A percentile compares a stretch with the other conserved stretches of the same genome.
Evolutionary conservation across 2,797 vertebrate genomes (phyloP).

Genomic region (Sebastes steindachneri): DNA sequence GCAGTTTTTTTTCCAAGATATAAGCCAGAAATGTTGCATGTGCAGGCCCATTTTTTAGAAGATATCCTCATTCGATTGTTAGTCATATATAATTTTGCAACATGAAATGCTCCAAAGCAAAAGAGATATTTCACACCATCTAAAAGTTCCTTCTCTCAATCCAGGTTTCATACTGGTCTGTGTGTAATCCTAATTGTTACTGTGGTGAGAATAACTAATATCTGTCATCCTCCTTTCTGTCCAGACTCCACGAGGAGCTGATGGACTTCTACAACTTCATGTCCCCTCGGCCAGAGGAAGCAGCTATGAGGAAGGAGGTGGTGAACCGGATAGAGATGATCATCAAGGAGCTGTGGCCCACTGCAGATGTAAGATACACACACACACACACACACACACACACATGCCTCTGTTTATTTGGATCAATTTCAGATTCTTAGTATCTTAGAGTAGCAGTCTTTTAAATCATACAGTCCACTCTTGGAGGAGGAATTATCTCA

Average conservation of each 20-base stretch:
- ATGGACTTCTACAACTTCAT: conserved; percentile 99
- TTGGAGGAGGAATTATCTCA: not conserved
- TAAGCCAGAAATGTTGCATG: not conserved
- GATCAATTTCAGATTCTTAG: not conserved
- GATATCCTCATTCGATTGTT: not conserved
- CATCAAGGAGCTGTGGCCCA: conserved; percentile 97
- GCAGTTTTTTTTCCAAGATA: not conserved
- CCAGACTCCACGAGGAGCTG: conserved; percentile 96
- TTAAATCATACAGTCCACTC: not conserved
- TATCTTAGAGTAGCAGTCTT: not conserved
- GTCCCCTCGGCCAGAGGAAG: conserved; percentile 95
- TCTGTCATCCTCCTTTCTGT: conserved; percentile 11
- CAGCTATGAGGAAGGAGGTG: conserved; percentile 96
- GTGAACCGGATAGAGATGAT: conserved; percentile 94
- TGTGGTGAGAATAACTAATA: not conserved
- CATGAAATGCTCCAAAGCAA: not conserved
- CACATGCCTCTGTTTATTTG: not conserved
- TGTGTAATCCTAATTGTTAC: not conserved
- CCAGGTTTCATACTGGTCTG: not conserved
- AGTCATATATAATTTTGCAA: not conserved
- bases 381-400: not conserved
- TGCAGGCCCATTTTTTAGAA: not conserved
- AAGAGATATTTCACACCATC: not conserved
- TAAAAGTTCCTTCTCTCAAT: not conserved
- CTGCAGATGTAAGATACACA: conserved; percentile 88